Base-by-base conservation (phyloP, 2,797 vertebrate genomes). In the Labroides dimidiatus region DNA sequence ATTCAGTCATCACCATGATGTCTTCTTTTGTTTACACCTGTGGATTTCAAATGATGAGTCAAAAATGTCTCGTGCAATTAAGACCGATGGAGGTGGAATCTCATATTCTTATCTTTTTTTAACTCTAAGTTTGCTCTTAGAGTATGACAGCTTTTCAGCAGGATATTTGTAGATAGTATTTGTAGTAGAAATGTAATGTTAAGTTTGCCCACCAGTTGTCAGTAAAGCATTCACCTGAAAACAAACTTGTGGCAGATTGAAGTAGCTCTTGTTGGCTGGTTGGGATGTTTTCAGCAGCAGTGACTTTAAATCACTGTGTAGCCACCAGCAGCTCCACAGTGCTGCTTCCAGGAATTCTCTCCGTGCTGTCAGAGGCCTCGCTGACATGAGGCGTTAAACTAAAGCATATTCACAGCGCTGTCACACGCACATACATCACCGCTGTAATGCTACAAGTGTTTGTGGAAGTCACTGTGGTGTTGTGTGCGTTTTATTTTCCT, bases 341-440 rank as follows among this genome's bases (percentile, higher is more conserved):
- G 72, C 73, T 43, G 82, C 83, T 94, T 94, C 93, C 92, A 82
- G 90, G 88, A 93, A 94, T 93, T 93, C 86, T 89, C 69, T 72
- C 71, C 50, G 48, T 62, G 60, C 68, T 48, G 64, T 73, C 68
- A 70, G 78, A 77, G 85, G 75, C 76, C 75, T 77, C 42, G 17
- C 53, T 57, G 69, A 81, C 78, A 47, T 72, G 71, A 75, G 71
- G 77, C 56, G 14, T 54, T 7, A 45, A 80, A 84, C 75, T 69
- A 72, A 36, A 69, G 74, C 59, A 69, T 54, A 73, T 67, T 69
- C 78, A 70, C 75, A 63, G 24, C 0, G 42, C 78, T 85, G 86
- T 79, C 81, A 82, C 69, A 76, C 23, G 55, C 19, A 39, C 85
- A 80, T 89, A 58, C 76, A 87, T 87, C 87, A 84, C 59, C 11